These are phyloP conservation scores for Microcebus griseorufus DNA, from an alignment of 2,113 vertebrate species.

Conservation along the genomic window DNA sequence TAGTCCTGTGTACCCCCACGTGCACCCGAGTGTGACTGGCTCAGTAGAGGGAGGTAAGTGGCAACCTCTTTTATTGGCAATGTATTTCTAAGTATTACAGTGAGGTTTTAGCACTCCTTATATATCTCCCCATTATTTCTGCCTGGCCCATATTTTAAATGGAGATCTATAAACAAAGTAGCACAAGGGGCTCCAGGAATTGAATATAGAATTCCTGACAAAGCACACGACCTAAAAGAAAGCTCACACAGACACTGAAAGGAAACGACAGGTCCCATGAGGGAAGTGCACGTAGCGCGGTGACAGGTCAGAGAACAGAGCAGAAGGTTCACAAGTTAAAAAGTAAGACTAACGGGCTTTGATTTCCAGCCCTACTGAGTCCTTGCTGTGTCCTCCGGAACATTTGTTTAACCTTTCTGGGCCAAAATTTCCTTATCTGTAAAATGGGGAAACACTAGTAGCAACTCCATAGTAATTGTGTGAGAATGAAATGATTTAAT, in stretches of 20 bases:
- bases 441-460: background rate
- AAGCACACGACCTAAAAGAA: background rate
- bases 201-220: background rate
- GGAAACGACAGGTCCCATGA: background rate
- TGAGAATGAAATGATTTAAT: background rate
- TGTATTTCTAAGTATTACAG: background rate
- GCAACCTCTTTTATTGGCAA: background rate
- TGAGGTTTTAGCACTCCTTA: background rate
- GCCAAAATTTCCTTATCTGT: background rate
- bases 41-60: background rate
- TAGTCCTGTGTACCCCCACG: background rate
- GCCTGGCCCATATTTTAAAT: background rate
- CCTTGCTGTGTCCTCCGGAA: background rate
- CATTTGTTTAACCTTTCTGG: background rate
- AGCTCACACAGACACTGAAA: background rate
- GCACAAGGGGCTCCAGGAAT: too few relatives aligned
- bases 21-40: background rate
- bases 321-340: background rate
- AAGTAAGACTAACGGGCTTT: background rate
- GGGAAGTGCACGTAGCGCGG: background rate
- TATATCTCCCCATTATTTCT: background rate
- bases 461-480: accelerated
- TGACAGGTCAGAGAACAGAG: background rate
- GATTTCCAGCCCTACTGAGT: background rate
- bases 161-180: background rate